phyloP scores from a whole-genome alignment of 2,888 invertebrate genomes.

The Tipula vernalis region DNA sequence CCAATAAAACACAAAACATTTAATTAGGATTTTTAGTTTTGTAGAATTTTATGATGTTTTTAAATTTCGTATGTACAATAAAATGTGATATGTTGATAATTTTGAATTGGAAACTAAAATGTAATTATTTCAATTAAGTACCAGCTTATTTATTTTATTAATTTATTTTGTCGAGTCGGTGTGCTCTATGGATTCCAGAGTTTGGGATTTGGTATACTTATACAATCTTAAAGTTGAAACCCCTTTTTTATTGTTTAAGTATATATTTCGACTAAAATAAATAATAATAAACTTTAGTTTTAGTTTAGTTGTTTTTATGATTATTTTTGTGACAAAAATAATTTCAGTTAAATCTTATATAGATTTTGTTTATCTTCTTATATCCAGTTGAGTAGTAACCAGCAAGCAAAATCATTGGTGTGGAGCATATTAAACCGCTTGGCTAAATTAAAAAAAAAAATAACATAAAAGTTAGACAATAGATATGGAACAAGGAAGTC shows the following conservation, averaged over 20 bases:
- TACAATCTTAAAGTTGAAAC: neutral
- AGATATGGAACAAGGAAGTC: neutral
- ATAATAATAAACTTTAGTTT: neutral
- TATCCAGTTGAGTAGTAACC: neutral
- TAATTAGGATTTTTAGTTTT: neutral
- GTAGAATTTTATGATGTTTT: neutral
- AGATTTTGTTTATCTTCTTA: neutral
- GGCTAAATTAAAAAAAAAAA: neutral
- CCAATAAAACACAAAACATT: neutral
- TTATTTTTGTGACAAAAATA: neutral
- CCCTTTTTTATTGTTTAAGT: neutral
- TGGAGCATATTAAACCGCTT: neutral
- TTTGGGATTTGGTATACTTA: neutral
- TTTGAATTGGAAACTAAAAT: neutral
- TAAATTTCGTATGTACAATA: neutral
- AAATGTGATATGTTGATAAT: neutral
- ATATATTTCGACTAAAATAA: neutral
- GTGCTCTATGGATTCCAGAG: neutral
- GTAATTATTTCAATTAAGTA: neutral
- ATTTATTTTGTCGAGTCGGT: neutral
- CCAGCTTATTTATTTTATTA: neutral
- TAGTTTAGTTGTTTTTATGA: neutral
- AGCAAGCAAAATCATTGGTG: neutral
- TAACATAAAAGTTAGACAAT: neutral
- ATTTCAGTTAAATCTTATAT: neutral